Conservation (phyloP, 2,113 vertebrate species). For the Haemorhous mexicanus region DNA sequence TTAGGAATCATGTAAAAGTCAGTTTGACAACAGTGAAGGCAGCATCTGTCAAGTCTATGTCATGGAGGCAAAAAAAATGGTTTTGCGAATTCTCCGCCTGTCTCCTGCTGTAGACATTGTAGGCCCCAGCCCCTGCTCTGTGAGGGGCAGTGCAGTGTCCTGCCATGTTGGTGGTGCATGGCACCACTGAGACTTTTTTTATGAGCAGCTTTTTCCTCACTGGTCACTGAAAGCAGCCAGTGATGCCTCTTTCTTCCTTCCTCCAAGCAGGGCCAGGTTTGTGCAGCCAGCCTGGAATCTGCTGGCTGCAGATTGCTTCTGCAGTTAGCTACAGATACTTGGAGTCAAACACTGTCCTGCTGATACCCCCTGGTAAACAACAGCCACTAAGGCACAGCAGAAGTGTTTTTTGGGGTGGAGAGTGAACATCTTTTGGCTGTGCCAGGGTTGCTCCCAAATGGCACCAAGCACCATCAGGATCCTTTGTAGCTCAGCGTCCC, state of each 20-base stretch:
- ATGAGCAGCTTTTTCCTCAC: not conserved
- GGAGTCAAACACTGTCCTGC: rapidly evolving
- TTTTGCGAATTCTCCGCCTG: not conserved
- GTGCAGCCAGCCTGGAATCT: not conserved
- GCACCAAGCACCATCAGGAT: not conserved
- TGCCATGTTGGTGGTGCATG: not conserved
- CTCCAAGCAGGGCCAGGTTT: not conserved
- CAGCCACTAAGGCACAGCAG: not conserved
- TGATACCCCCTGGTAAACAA: not conserved
- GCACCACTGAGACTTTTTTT: not conserved
- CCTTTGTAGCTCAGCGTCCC: not conserved
- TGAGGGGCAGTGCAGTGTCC: not conserved
- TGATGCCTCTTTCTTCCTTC: not conserved
- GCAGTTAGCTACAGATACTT: not conserved
- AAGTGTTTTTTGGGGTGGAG: rapidly evolving
- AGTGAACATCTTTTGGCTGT: not conserved
- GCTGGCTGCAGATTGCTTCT: not conserved
- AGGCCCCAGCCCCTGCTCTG: not conserved
- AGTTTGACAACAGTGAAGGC: not conserved
- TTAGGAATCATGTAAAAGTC: not conserved
- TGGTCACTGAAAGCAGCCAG: not conserved
- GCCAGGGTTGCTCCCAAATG: not conserved
- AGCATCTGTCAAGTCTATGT: not conserved
- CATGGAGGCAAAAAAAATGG: not conserved
- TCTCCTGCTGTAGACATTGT: not conserved